A percentile compares a stretch with the other conserved stretches of the same genome.
Evolutionary conservation across 2,113 vertebrate species (phyloP).

Genomic region (Camelus dromedarius): DNA sequence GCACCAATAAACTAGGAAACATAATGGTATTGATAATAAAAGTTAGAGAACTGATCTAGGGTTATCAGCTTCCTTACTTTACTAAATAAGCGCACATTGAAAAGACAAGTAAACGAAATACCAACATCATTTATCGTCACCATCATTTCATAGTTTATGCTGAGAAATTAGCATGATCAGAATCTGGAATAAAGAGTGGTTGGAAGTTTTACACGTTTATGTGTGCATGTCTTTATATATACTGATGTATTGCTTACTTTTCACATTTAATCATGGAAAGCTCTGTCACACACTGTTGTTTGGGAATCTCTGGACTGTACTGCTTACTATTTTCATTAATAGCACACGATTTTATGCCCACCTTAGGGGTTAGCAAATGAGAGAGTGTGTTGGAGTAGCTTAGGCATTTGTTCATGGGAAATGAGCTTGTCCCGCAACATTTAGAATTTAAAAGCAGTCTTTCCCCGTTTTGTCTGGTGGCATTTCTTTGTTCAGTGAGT

Average conservation of each 20-base stretch:
- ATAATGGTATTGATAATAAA: background rate
- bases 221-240: background rate
- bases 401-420: conserved; percentile 8
- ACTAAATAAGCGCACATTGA: background rate
- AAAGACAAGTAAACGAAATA: conserved; percentile 9
- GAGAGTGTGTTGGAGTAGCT: background rate
- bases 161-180: background rate
- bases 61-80: conserved; percentile 11
- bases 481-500: background rate
- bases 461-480: background rate
- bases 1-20: background rate
- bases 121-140: conserved; percentile 26
- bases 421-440: background rate
- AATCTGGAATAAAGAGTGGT: conserved; percentile 25
- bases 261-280: background rate
- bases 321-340: conserved; percentile 10
- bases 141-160: background rate
- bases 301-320: background rate
- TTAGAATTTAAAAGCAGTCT: conserved; percentile 3
- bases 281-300: background rate
- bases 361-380: background rate
- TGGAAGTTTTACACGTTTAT: background rate
- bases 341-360: background rate
- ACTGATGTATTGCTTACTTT: background rate
- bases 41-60: background rate